phyloP scores from a whole-genome alignment of 2,888 invertebrate genomes.

The Cantharis flavilabris region DNA sequence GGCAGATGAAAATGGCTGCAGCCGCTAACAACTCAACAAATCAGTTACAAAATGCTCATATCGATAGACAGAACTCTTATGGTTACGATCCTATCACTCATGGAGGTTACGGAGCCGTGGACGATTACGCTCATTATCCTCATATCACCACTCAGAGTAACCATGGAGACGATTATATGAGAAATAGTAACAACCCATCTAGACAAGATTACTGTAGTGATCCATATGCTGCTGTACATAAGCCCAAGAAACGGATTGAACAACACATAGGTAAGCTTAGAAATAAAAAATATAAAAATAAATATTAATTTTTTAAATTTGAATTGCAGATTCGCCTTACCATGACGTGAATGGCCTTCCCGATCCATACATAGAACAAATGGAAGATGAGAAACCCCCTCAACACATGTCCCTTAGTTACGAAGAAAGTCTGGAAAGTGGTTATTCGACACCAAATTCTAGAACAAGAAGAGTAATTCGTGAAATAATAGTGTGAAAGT shows the following conservation, averaged over 20 bases:
- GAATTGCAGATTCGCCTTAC: slow-evolving; percentile 81
- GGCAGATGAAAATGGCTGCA: slow-evolving; percentile 93
- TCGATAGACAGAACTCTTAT: slow-evolving; percentile 71
- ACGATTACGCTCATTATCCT: slow-evolving; percentile 85
- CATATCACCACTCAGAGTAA: slow-evolving; percentile 72
- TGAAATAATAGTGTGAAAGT: slow-evolving; percentile 85
- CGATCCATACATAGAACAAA: slow-evolving; percentile 82
- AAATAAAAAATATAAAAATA: too few relatives aligned
- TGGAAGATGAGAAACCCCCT: slow-evolving; percentile 82
- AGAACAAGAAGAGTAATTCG: slow-evolving; percentile 90
- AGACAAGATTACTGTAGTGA: slow-evolving; percentile 87
- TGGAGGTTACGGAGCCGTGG: slow-evolving; percentile 81
- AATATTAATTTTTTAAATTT: too few relatives aligned
- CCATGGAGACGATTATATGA: slow-evolving; percentile 71
- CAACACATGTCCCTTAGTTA: slow-evolving; percentile 88
- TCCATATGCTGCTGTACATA: slow-evolving; percentile 87
- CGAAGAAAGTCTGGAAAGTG: slow-evolving; percentile 91
- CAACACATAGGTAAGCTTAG: slow-evolving; percentile 77
- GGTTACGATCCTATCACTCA: slow-evolving; percentile 80
- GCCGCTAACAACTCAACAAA: slow-evolving; percentile 70
- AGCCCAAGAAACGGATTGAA: slow-evolving; percentile 86
- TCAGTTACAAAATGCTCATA: slow-evolving; percentile 60
- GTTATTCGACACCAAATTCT: slow-evolving; percentile 93
- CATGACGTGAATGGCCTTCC: slow-evolving; percentile 92
- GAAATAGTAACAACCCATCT: slow-evolving; percentile 80